Conservation (phyloP, 2,113 vertebrate species). For the Pelecanus crispus region DNA sequence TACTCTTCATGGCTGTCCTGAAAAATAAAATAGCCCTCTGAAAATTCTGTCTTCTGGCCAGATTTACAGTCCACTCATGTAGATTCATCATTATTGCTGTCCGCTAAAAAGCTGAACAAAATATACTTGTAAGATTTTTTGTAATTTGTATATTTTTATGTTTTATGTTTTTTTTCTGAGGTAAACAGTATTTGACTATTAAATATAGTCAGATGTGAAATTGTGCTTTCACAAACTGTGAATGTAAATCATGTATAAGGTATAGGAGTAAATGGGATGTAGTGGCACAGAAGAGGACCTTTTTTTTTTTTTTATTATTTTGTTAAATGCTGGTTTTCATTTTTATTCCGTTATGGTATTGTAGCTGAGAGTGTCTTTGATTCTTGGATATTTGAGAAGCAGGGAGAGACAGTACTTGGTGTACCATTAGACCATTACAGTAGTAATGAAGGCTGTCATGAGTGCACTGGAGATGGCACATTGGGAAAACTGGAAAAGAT, state of each 20-base stretch:
- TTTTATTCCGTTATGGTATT: not conserved
- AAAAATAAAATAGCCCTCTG: not conserved
- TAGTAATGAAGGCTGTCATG: not conserved
- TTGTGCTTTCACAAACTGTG: not conserved
- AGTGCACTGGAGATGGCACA: not conserved
- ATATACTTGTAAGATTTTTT: not conserved
- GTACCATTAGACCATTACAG: not conserved
- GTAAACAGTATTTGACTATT: not conserved
- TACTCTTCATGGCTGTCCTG: not conserved
- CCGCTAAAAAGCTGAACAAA: not conserved
- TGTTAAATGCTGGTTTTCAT: not conserved
- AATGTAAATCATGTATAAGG: not conserved
- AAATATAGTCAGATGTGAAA: not conserved
- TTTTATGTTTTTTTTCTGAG: not conserved
- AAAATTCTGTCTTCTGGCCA: not conserved
- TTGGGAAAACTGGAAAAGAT: not conserved
- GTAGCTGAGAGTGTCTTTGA: not conserved
- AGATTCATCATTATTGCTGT: not conserved
- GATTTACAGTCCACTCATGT: not conserved
- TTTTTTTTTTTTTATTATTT: not conserved
- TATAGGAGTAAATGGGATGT: not conserved
- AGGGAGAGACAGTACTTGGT: not conserved
- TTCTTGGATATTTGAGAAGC: not conserved
- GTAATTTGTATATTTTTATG: not conserved
- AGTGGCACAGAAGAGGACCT: not conserved